These are phyloP conservation scores for Indicator indicator DNA, from an alignment of 2,113 vertebrate species.

Conservation along the genomic window DNA sequence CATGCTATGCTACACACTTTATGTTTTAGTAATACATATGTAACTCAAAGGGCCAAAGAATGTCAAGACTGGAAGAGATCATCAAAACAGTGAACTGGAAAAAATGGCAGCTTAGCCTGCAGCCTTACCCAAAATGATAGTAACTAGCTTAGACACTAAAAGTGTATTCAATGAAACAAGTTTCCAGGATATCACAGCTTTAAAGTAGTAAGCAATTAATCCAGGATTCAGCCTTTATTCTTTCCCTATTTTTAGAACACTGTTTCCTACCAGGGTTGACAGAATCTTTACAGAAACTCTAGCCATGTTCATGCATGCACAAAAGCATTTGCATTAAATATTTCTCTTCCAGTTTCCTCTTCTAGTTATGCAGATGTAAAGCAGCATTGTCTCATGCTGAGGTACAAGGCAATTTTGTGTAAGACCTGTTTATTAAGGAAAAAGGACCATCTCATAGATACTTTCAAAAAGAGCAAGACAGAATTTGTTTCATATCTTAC, in stretches of 20 bases:
- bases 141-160: slow-evolving; percentile 71
- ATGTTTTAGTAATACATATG: slow-evolving; percentile 68
- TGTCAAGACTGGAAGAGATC: slow-evolving; percentile 64
- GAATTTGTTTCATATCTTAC: neutral
- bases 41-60: slow-evolving; percentile 69
- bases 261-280: slow-evolving; percentile 42
- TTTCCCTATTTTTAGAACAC: slow-evolving; percentile 65
- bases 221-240: slow-evolving; percentile 50
- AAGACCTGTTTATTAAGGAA: neutral
- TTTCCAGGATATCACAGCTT: slow-evolving; percentile 62
- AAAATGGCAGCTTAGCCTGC: slow-evolving; percentile 66
- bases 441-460: neutral
- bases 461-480: neutral
- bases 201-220: slow-evolving; percentile 64
- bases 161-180: slow-evolving; percentile 56
- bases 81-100: slow-evolving; percentile 70
- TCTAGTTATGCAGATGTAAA: slow-evolving; percentile 23
- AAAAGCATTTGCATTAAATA: slow-evolving; percentile 29
- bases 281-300: slow-evolving; percentile 52
- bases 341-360: slow-evolving; percentile 25
- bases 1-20: slow-evolving; percentile 47
- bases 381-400: neutral
- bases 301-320: neutral
- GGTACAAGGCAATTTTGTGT: neutral
- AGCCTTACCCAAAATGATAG: slow-evolving; percentile 65